phyloP scores from a whole-genome alignment of 2,113 vertebrate genomes.

The Tonatia bakeri region DNA sequence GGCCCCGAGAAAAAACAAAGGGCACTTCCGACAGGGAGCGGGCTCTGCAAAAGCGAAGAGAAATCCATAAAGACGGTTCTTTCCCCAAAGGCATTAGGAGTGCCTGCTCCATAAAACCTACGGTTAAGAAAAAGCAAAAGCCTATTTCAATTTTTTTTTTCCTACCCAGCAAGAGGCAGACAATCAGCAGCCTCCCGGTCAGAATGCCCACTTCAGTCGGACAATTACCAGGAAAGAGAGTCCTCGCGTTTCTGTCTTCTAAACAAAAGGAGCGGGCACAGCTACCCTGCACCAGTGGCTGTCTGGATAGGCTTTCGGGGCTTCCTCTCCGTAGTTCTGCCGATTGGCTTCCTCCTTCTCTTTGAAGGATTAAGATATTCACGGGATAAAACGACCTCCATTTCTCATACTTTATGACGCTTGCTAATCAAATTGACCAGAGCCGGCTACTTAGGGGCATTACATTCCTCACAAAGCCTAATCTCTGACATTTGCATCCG shows the following conservation, averaged over 20 bases:
- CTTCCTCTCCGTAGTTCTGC: not conserved
- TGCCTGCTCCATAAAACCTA: conserved; percentile 46
- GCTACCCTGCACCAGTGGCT: conserved; percentile 32
- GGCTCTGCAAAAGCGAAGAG: not conserved
- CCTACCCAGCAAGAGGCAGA: conserved; percentile 25
- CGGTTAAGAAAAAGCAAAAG: conserved; percentile 41
- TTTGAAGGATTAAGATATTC: not conserved
- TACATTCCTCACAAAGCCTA: not conserved
- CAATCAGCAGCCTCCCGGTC: conserved; percentile 33
- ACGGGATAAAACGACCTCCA: not conserved
- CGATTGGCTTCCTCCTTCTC: not conserved
- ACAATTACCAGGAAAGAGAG: conserved; percentile 56
- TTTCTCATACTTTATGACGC: not conserved
- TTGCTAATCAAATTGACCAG: not conserved
- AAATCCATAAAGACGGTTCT: conserved; percentile 22
- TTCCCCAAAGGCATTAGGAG: conserved; percentile 35
- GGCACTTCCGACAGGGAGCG: conserved; percentile 41
- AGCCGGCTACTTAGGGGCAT: not conserved
- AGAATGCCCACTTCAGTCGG: conserved; percentile 43
- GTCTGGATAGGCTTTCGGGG: conserved; percentile 36
- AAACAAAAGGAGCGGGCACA: conserved; percentile 16
- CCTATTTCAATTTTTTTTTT: not conserved
- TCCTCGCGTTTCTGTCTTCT: conserved; percentile 53
- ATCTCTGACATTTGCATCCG: rapidly evolving
- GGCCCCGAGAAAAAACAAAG: not conserved